phyloP scores from a whole-genome alignment of 2,113 vertebrate genomes.

The Bubo blakistoni region DNA sequence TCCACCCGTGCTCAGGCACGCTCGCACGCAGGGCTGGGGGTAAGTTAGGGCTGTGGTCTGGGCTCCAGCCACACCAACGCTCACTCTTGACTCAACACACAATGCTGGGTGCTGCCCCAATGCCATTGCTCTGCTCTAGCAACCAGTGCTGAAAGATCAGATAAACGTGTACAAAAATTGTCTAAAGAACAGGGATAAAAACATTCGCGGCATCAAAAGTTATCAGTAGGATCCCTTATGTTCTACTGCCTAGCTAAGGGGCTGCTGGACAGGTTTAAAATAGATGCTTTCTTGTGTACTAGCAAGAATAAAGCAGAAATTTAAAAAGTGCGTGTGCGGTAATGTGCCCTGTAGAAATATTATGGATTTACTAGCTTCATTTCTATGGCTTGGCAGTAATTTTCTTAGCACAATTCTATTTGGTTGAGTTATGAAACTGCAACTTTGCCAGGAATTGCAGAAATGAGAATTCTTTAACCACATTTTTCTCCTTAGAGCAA shows the following conservation, averaged over 20 bases:
- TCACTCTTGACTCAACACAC: background rate
- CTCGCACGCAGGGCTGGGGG: background rate
- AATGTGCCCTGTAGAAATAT: background rate
- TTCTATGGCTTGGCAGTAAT: background rate
- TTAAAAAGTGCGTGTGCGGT: background rate
- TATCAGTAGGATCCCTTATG: fast-evolving
- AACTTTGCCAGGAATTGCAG: background rate
- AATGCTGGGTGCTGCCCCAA: background rate
- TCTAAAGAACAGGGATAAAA: background rate
- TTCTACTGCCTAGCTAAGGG: background rate
- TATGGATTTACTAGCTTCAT: background rate
- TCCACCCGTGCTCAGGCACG: background rate
- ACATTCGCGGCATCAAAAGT: background rate
- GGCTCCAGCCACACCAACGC: fast-evolving
- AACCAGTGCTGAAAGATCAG: background rate
- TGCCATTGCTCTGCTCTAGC: background rate
- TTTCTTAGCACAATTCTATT: background rate
- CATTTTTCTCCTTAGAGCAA: background rate
- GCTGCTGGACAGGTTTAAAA: background rate
- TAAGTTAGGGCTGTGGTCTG: fast-evolving
- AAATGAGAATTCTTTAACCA: background rate
- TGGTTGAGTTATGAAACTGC: background rate
- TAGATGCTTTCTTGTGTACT: background rate
- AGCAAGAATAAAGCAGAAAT: background rate
- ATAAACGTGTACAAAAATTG: background rate